Conservation (phyloP, 2,888 invertebrate genomes). For the Smittia aterrima region DNA sequence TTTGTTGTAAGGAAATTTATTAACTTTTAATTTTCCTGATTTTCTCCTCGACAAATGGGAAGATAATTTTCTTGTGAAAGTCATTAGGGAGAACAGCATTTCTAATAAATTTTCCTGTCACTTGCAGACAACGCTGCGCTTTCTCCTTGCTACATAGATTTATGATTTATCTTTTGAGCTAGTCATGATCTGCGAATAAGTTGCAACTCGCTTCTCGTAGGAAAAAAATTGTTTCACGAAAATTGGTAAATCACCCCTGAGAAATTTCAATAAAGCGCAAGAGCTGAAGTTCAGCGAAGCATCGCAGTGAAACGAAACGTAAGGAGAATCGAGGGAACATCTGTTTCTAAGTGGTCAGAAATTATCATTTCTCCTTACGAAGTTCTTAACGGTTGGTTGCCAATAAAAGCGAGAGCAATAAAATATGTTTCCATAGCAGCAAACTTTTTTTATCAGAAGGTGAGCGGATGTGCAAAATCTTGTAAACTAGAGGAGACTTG, state of each 20-base stretch:
- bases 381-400: slow-evolving; percentile 29
- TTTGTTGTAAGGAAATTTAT: slow-evolving; percentile 13
- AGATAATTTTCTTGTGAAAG: slow-evolving; percentile 22
- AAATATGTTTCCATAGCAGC: not conserved
- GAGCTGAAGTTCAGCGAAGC: slow-evolving; percentile 29
- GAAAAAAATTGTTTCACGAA: not conserved
- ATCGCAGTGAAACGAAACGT: not conserved
- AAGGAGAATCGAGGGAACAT: slow-evolving; percentile 18
- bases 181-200: slow-evolving; percentile 25
- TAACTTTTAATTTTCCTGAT: slow-evolving; percentile 19
- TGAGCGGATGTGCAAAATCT: slow-evolving; percentile 35
- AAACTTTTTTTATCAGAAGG: not conserved
- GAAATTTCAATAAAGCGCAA: slow-evolving; percentile 22
- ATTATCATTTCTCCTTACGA: slow-evolving; percentile 34
- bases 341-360: slow-evolving; percentile 41
- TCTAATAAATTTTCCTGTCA: slow-evolving; percentile 41
- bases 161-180: slow-evolving; percentile 35
- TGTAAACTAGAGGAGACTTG: slow-evolving; percentile 1
- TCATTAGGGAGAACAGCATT: slow-evolving; percentile 35
- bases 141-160: not conserved
- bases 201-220: not conserved
- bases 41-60: not conserved
- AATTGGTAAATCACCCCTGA: slow-evolving; percentile 32
- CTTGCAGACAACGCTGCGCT: slow-evolving; percentile 29
- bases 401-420: not conserved